Evolutionary conservation across 2,113 vertebrate species (phyloP).

Genomic region (Rhinopomastus cyanomelas): DNA sequence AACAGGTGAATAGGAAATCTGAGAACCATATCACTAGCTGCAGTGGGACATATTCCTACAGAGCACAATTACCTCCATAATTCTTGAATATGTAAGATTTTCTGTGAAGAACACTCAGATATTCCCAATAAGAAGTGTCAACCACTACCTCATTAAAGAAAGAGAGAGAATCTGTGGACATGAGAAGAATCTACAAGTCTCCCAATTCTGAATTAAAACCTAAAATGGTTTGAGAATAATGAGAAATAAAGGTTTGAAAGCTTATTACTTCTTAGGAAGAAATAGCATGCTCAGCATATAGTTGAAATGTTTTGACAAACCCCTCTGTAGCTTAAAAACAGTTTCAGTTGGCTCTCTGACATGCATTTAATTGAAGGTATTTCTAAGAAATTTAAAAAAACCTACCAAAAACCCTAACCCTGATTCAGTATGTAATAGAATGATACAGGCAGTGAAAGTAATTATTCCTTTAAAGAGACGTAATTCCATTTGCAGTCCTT

Average conservation of each 20-base stretch:
- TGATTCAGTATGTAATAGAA: background rate
- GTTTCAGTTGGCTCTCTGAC: background rate
- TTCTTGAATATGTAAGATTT: slow-evolving; percentile 57
- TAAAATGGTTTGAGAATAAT: background rate
- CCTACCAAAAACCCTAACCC: background rate
- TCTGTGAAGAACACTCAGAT: slow-evolving; percentile 36
- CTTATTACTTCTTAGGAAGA: background rate
- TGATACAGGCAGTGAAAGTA: background rate
- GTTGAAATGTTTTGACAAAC: background rate
- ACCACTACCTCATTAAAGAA: slow-evolving; percentile 27
- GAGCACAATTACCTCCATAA: slow-evolving; percentile 59
- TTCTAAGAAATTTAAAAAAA: background rate
- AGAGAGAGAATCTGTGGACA: slow-evolving; percentile 14
- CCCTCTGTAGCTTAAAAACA: background rate
- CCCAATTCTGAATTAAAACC: slow-evolving; percentile 27
- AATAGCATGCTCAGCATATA: background rate
- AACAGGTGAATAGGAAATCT: slow-evolving; percentile 67
- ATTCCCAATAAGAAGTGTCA: slow-evolving; percentile 5
- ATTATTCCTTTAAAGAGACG: background rate
- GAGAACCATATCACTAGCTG: slow-evolving; percentile 4
- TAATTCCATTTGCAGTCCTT: background rate
- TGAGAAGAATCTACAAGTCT: slow-evolving; percentile 1
- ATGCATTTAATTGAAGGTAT: background rate
- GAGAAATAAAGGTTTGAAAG: slow-evolving; percentile 7
- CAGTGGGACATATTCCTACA: slow-evolving; percentile 42